phyloP scores from a whole-genome alignment of 2,888 invertebrate genomes.

The Campoletis raptor region DNA sequence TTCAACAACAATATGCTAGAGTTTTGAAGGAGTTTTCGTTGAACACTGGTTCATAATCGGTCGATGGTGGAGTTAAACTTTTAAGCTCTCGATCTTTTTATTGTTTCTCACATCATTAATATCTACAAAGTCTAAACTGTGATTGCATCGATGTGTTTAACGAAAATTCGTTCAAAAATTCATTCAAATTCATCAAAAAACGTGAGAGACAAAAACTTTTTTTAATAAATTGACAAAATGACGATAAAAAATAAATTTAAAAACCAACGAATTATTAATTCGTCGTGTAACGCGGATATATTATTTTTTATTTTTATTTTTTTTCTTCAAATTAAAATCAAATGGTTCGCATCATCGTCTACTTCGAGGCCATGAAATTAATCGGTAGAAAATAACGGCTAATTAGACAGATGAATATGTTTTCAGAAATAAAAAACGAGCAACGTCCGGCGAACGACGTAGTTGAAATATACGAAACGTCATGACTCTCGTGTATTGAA shows the following conservation, averaged over 20 bases:
- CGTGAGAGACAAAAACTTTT: neutral
- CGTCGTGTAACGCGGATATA: neutral
- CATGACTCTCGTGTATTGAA: conserved; percentile 49
- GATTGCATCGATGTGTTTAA: neutral
- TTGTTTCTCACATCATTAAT: no score
- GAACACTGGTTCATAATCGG: neutral
- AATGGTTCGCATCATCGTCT: neutral
- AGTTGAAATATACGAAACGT: conserved; percentile 45
- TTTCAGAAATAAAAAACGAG: neutral
- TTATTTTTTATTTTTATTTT: no score
- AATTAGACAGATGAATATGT: conserved; percentile 5
- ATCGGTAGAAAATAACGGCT: neutral
- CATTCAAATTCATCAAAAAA: no score
- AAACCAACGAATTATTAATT: neutral
- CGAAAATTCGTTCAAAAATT: neutral
- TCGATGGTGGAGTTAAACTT: conserved; percentile 15
- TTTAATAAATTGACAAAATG: neutral
- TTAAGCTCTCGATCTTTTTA: neutral
- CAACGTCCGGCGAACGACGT: neutral
- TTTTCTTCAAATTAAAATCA: no score
- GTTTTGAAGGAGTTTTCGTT: conserved; percentile 10
- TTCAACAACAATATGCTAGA: conserved; percentile 52
- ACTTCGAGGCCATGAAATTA: neutral
- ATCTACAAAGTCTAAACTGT: neutral
- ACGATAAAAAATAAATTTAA: neutral